phyloP scores from a whole-genome alignment of 2,797 vertebrate species.

The Cossypha niveicapilla region DNA sequence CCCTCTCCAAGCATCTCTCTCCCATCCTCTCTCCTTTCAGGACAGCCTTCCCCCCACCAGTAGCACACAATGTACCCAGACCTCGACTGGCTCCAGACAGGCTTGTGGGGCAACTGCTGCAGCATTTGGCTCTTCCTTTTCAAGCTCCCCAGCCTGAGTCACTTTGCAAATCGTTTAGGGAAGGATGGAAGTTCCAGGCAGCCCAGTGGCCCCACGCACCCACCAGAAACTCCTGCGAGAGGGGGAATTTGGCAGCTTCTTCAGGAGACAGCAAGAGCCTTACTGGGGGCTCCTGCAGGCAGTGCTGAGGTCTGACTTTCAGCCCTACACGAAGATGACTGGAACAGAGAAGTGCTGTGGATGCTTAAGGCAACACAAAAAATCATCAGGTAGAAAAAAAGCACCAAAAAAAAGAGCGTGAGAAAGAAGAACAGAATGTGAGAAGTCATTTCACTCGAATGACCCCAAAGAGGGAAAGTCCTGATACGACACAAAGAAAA shows the following conservation, averaged over 20 bases:
- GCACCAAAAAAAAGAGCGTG: background rate
- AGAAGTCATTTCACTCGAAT: background rate
- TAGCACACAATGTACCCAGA: background rate
- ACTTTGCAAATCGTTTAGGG: background rate
- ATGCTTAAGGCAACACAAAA: background rate
- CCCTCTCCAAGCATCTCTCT: background rate
- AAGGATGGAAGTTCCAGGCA: background rate
- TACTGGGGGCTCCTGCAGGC: background rate
- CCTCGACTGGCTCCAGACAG: accelerated
- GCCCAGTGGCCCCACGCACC: accelerated
- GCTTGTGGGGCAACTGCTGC: background rate
- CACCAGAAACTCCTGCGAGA: accelerated
- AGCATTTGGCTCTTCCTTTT: background rate
- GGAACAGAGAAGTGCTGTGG: background rate
- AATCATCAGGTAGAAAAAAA: background rate
- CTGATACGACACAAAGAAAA: background rate
- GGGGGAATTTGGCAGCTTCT: background rate
- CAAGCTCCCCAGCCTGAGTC: background rate
- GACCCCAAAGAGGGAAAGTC: background rate
- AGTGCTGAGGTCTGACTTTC: background rate
- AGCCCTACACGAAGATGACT: background rate
- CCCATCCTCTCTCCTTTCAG: background rate
- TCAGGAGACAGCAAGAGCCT: background rate
- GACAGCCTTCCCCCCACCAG: background rate
- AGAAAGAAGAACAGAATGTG: background rate